Percentiles rank a stretch among this genome's conserved stretches.
Evolutionary conservation across 2,888 invertebrate species (phyloP).

Genomic region (Nyleta sp.): DNA sequence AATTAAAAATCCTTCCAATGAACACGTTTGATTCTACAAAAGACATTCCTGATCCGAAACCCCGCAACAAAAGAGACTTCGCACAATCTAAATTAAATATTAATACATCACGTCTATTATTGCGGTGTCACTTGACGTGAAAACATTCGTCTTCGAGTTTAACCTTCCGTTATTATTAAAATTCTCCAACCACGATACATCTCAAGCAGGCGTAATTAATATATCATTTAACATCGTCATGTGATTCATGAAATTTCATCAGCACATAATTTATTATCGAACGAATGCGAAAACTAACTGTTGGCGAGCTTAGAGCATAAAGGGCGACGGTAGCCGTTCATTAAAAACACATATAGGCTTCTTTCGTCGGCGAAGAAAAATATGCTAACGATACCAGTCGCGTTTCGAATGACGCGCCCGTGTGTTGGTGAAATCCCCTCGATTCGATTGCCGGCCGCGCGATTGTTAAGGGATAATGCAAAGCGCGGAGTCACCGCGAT

Average conservation of each 20-base stretch:
- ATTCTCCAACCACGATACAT: conserved; percentile 17
- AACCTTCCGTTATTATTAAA: conserved; percentile 22
- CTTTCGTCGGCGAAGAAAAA: conserved; percentile 75
- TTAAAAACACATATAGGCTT: conserved; percentile 74
- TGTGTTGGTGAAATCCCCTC: conserved; percentile 71
- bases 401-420: conserved; percentile 68
- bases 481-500: conserved; percentile 79
- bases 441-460: conserved; percentile 67
- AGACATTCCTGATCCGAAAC: not conserved
- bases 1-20: not conserved
- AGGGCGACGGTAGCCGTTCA: conserved; percentile 77
- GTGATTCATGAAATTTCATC: conserved; percentile 55
- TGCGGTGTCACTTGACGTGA: conserved; percentile 32
- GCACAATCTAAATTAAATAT: conserved; percentile 1
- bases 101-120: conserved; percentile 26
- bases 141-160: conserved; percentile 5
- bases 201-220: conserved; percentile 47
- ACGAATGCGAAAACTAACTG: conserved; percentile 39
- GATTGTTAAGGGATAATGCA: conserved; percentile 76
- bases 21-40: not conserved
- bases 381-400: conserved; percentile 77
- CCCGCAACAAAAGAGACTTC: not conserved
- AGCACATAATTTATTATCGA: conserved; percentile 45
- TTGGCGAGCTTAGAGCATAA: conserved; percentile 30
- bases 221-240: conserved; percentile 49